These are phyloP conservation scores for Oligia fasciuncula DNA, from an alignment of 2,888 invertebrate genomes.

Conservation along the genomic window DNA sequence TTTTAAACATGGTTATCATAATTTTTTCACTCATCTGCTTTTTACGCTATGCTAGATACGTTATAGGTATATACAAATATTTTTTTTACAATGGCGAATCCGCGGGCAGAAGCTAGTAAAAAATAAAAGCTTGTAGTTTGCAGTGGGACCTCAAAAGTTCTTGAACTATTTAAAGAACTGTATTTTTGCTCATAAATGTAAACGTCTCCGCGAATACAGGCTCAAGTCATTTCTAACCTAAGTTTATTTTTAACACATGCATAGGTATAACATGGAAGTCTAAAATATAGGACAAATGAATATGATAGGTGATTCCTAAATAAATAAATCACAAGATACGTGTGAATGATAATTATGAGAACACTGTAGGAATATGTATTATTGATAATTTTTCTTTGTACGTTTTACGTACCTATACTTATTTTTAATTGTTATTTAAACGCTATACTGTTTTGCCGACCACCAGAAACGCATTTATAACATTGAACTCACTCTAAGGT, in stretches of 20 bases:
- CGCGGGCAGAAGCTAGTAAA: neutral
- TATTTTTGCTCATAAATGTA: conserved; percentile 4
- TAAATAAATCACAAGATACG: conserved; percentile 66
- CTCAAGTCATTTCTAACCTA: conserved; percentile 11
- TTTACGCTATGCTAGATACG: neutral
- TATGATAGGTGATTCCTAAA: conserved; percentile 68
- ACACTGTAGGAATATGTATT: conserved; percentile 63
- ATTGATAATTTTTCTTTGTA: conserved; percentile 70
- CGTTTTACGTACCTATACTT: conserved; percentile 63
- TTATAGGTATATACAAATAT: neutral
- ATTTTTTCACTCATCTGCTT: neutral
- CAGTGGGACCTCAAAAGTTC: neutral
- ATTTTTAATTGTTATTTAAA: conserved; percentile 61
- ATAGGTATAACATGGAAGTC: conserved; percentile 49
- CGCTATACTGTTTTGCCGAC: conserved; percentile 61
- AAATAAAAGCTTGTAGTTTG: conserved; percentile 15
- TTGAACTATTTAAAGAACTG: conserved; percentile 8
- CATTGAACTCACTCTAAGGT: conserved; percentile 66
- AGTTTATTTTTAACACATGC: conserved; percentile 6
- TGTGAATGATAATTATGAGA: conserved; percentile 61
- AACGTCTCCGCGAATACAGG: conserved; percentile 13
- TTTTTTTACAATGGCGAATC: too few relatives aligned
- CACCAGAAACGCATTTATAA: conserved; percentile 77
- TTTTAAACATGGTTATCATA: conserved; percentile 6
- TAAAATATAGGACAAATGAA: conserved; percentile 59